A percentile compares a stretch with the other conserved stretches of the same genome.
Evolutionary conservation across 2,888 invertebrate species (phyloP).

Genomic region (Chrysomela aeneicollis): DNA sequence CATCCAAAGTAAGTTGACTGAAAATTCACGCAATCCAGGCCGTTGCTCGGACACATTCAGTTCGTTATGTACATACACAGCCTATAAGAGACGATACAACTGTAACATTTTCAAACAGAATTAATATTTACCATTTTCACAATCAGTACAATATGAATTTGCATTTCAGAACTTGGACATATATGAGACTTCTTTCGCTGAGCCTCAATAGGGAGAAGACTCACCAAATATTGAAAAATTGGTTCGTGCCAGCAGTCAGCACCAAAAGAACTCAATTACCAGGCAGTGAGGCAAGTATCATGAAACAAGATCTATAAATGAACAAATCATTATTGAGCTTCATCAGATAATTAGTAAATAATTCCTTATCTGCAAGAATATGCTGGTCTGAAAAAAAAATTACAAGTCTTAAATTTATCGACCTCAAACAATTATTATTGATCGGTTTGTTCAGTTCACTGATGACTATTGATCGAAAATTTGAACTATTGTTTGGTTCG

Average conservation of each 20-base stretch:
- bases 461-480: too few species aligned
- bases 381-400: too few species aligned
- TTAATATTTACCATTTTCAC: background rate
- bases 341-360: background rate
- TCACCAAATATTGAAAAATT: too few species aligned
- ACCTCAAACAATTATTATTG: too few species aligned
- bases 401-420: too few species aligned
- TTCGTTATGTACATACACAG: slow-evolving; percentile 60
- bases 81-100: slow-evolving; percentile 58
- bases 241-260: too few species aligned
- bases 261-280: too few species aligned
- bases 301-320: too few species aligned
- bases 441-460: too few species aligned
- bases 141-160: background rate
- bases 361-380: background rate
- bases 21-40: slow-evolving; percentile 53
- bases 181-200: background rate
- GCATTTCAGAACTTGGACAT: background rate
- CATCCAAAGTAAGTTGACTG: slow-evolving; percentile 58
- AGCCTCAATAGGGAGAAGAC: too few species aligned
- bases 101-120: slow-evolving; percentile 1
- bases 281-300: too few species aligned
- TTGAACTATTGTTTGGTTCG: too few species aligned
- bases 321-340: background rate
- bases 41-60: slow-evolving; percentile 56